These are phyloP conservation scores for Mimumesa dahlbomi DNA, from an alignment of 2,888 invertebrate genomes.

Conservation along the genomic window DNA sequence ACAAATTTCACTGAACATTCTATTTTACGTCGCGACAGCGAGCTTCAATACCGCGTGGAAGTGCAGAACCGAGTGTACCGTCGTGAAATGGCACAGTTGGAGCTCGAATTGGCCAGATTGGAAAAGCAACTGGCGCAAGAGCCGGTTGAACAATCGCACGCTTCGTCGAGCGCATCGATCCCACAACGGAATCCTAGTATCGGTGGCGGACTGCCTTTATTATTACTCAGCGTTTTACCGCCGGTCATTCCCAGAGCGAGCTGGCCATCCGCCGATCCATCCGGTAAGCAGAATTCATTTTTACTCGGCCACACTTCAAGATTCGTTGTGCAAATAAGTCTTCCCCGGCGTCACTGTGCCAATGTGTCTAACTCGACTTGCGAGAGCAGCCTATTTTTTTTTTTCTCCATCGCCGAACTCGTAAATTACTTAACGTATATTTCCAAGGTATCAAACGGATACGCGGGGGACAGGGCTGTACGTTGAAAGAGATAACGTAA, in stretches of 20 bases:
- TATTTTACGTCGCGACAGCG: slow-evolving; percentile 75
- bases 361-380: no score
- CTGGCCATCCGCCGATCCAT: slow-evolving; percentile 88
- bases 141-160: slow-evolving; percentile 80
- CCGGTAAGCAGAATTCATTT: no score
- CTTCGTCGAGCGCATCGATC: slow-evolving; percentile 83
- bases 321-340: slow-evolving; percentile 52
- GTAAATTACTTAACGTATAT: background rate
- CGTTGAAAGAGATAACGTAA: slow-evolving; percentile 1
- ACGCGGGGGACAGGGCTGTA: background rate
- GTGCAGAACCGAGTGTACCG: slow-evolving; percentile 95
- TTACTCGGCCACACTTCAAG: background rate
- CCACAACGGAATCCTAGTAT: slow-evolving; percentile 85
- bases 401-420: no score
- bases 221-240: slow-evolving; percentile 87
- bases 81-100: slow-evolving; percentile 89
- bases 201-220: slow-evolving; percentile 86
- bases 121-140: slow-evolving; percentile 86
- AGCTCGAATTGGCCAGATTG: slow-evolving; percentile 88
- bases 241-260: slow-evolving; percentile 89
- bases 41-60: slow-evolving; percentile 92
- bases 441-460: background rate
- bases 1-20: slow-evolving; percentile 4
- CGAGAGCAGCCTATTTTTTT: no score
- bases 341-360: no score